Evolutionary conservation across 2,797 vertebrate species (phyloP).

Genomic region (Psittacula echo): DNA sequence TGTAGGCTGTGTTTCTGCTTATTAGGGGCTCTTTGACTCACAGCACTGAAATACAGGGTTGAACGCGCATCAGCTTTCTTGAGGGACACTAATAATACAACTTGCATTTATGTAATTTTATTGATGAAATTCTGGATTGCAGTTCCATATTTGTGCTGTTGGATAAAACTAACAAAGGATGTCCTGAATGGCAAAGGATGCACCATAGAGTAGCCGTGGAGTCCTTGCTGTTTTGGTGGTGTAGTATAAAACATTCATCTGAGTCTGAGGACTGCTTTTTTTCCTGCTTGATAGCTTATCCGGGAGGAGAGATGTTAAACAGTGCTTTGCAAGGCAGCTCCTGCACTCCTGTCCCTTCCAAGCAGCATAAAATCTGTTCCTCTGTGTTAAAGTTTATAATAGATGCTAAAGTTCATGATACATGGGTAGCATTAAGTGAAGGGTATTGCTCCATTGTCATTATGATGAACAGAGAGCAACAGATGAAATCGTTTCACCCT

Average conservation of each 20-base stretch:
- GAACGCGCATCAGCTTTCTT: not conserved
- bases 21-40: not conserved
- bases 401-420: not conserved
- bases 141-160: not conserved
- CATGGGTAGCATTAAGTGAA: not conserved
- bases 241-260: not conserved
- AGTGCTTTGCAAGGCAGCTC: not conserved
- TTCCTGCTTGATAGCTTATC: not conserved
- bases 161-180: not conserved
- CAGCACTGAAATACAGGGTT: not conserved
- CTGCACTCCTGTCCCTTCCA: not conserved
- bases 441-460: not conserved
- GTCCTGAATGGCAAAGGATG: not conserved
- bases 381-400: not conserved
- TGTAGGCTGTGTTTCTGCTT: not conserved
- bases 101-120: not conserved
- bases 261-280: not conserved
- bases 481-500: not conserved
- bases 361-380: not conserved
- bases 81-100: not conserved
- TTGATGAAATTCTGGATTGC: not conserved
- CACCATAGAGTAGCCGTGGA: not conserved
- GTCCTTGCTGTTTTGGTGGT: not conserved
- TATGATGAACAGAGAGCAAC: not conserved
- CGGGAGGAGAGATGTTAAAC: not conserved